Evolutionary conservation across 2,888 invertebrate genomes (phyloP), one percentile per base, ranked within the genome.

Genomic region (Cephus sareptanus): DNA sequence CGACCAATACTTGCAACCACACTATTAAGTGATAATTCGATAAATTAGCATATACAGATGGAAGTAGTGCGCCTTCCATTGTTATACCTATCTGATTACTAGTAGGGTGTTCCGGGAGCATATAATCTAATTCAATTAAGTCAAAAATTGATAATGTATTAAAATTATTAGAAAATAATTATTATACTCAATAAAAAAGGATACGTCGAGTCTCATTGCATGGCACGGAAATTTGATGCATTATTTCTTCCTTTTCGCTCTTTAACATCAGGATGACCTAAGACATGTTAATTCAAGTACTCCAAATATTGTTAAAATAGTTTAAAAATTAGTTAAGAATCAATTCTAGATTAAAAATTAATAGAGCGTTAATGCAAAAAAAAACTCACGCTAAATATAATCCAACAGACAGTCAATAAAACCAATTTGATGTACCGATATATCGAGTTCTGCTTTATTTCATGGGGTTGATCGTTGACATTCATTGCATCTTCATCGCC

Each of bases 201-300:
- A 91, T 92, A 92, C 94, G 92, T 88, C 92, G 94, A 3, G 92
- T 89, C 85, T 93, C 91, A 69, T 92, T 92, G 1, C 92, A 92
- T 3, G 93, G 92, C 77, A 96, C 92, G 4, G 94, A 94, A 0
- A 96, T 92, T 85, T 95, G 94, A 85, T 94, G 94, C 75, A 93
- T 92, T 33, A 93, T 91, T 74, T 93, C 92, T 68, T 94, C 93
- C 86, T 94, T 95, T 85, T 96, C 96, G 81, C 93, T 94, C 87
- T 94, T 95, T 85, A 94, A 92, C 92, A 96, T 94, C 82, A 96
- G 93, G 12, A 94, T 93, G 6, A 93, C 69, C 92, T 92, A 35
- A 15, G 69, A 11, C 56, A 9, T 23, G 6, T 23, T 56, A 23
- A 56, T 23, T 56, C 23, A 56, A 56, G 9, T 56, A 23, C 23